These are phyloP conservation scores for Abramis brama DNA, from an alignment of 2,113 vertebrate genomes.

Conservation along the genomic window DNA sequence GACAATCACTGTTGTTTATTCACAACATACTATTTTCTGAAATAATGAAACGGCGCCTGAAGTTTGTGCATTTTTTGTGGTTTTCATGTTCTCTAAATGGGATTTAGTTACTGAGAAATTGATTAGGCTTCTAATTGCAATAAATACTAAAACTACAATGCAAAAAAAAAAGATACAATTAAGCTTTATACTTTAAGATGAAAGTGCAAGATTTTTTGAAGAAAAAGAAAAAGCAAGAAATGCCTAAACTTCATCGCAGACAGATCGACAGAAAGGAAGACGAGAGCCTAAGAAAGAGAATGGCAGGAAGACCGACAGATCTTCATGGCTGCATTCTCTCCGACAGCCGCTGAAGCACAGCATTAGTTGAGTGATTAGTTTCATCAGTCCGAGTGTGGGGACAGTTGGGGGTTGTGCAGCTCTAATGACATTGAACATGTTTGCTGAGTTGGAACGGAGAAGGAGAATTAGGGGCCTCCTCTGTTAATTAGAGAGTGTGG, in stretches of 20 bases:
- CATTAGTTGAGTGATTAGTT: constrained; percentile 64
- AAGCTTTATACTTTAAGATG: not conserved
- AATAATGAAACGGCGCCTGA: too few relatives aligned
- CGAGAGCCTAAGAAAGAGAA: not conserved
- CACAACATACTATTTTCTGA: not conserved
- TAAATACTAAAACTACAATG: not conserved
- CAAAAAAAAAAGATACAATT: not conserved
- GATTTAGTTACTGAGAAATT: not conserved
- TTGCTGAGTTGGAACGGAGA: constrained; percentile 61
- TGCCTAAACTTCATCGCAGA: not conserved
- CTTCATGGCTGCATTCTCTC: constrained; percentile 37
- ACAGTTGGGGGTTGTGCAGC: constrained; percentile 48
- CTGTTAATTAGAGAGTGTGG: constrained; percentile 60
- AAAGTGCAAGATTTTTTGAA: not conserved
- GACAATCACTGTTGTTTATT: not conserved
- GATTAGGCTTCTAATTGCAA: not conserved
- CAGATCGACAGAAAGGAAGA: not conserved
- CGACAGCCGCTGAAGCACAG: constrained; percentile 23
- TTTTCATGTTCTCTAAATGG: not conserved
- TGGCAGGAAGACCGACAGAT: not conserved
- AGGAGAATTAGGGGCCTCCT: constrained; percentile 59
- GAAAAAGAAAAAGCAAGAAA: not conserved
- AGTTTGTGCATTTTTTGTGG: not conserved
- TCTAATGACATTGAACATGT: constrained; percentile 65
- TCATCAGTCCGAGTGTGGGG: constrained; percentile 58